A percentile compares a stretch with the other conserved stretches of the same genome.
phyloP scores from a whole-genome alignment of 2,888 invertebrate species.

The Drosophila atripex region DNA sequence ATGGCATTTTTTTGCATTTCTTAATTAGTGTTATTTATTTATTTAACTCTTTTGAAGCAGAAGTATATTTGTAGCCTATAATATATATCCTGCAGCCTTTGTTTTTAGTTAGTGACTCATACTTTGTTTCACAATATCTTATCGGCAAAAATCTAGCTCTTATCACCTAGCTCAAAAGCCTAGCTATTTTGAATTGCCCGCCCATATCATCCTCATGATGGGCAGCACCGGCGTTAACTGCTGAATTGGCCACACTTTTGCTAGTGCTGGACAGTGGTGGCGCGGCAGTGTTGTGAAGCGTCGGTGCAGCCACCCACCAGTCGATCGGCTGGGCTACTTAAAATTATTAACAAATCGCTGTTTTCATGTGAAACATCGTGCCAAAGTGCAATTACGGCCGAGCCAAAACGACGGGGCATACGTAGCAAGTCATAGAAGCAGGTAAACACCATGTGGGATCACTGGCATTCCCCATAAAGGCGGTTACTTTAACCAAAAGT shows the following conservation, averaged over 20 bases:
- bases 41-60: too few relatives aligned
- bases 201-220: background rate
- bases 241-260: background rate
- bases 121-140: constrained; percentile 1
- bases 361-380: constrained; percentile 27
- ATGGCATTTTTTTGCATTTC: too few relatives aligned
- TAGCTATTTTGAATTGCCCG: background rate
- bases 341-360: constrained; percentile 25
- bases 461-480: constrained; percentile 9
- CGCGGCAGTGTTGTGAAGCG: background rate
- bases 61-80: too few relatives aligned
- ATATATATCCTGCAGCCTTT: background rate
- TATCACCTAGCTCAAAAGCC: background rate
- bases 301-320: background rate
- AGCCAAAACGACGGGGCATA: background rate
- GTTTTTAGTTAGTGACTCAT: background rate
- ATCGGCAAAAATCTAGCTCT: background rate
- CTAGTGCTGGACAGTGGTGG: background rate
- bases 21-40: too few relatives aligned
- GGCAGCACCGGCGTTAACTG: background rate
- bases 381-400: constrained; percentile 20
- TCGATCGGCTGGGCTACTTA: constrained; percentile 16
- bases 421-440: background rate
- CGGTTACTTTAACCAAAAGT: constrained; percentile 28
- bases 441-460: constrained; percentile 14